Evolutionary conservation across 2,888 invertebrate species (phyloP).

Genomic region (Acronicta alni): DNA sequence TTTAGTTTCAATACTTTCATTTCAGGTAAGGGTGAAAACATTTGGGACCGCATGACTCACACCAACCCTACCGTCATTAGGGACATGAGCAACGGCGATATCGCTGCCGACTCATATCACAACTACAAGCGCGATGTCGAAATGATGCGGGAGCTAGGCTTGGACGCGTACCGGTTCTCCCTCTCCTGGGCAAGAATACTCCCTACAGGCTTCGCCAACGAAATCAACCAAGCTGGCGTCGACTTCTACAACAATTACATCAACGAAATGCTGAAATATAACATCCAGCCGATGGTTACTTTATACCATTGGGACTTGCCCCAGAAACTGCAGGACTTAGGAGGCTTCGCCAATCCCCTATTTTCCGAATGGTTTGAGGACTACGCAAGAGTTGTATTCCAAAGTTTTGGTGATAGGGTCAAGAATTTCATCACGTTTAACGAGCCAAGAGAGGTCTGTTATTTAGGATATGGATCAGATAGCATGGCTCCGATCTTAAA

Average conservation of each 20-base stretch:
- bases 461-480: constrained; percentile 78
- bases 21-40: constrained; percentile 68
- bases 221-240: constrained; percentile 89
- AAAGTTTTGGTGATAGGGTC: constrained; percentile 82
- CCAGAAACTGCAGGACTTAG: constrained; percentile 62
- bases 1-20: no score
- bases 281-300: constrained; percentile 89
- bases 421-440: constrained; percentile 69
- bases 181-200: constrained; percentile 91
- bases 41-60: constrained; percentile 72
- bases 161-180: constrained; percentile 87
- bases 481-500: constrained; percentile 71
- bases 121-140: constrained; percentile 88
- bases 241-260: constrained; percentile 91
- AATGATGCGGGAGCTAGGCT: constrained; percentile 77
- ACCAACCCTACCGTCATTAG: constrained; percentile 59
- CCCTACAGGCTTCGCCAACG: constrained; percentile 85
- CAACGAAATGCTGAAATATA: constrained; percentile 88
- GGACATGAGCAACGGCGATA: constrained; percentile 85
- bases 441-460: constrained; percentile 81
- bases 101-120: constrained; percentile 89
- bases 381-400: constrained; percentile 81
- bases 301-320: constrained; percentile 88
- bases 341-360: constrained; percentile 68
- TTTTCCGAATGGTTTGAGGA: constrained; percentile 82